Base-by-base conservation (phyloP, 2,113 vertebrate genomes). In the Nanorana parkeri region DNA sequence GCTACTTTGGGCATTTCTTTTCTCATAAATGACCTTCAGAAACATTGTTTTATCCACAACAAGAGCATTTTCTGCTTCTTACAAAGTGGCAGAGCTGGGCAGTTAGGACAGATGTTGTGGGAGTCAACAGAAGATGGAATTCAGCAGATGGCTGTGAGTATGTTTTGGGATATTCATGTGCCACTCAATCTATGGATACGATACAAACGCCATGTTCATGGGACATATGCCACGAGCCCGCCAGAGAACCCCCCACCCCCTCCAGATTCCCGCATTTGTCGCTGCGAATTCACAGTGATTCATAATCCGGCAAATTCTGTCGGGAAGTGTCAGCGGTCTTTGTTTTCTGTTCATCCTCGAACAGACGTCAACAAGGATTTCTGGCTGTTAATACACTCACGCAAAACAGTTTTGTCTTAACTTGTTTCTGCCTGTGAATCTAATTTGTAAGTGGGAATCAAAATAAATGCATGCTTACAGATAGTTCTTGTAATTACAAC, bases 101-200 rank as follows among this genome's bases (percentile, higher is more conserved):
- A 66, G 28, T 19, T 17, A 21, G 60, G 68, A 54, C 79, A 81
- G 79, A 81, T 81, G 77, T 77, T 77, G 51, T 21, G 79, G 58
- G 68, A 64, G 68, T 47, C 17, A 26, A 65, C 47, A 72, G 79
- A 51, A 54, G 7, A 17, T 16, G 23, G 32, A 54, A 60, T 60
- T 52, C 36, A 73, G 79, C 79, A 73, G 79, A 81, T 81, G 79
- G 79, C 68, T 65, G 21, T 72, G 68, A 47, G 68, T 68, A 65
- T 67, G 26, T 54, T 68, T n/a, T 28, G 58, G 74, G 77, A 67
- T 78, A 78, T 68, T 54, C 52, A 78, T 32, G 64, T 29, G 26
- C 13, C 68, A 68, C 77, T 36, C 52, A 67, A 66, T 78, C 77
- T 78, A 78, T 78, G 77, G 77, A 68, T 67, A 52, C 29, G 41